Evolutionary conservation across 2,113 vertebrate genomes (phyloP).

Genomic region (Macaca mulatta): DNA sequence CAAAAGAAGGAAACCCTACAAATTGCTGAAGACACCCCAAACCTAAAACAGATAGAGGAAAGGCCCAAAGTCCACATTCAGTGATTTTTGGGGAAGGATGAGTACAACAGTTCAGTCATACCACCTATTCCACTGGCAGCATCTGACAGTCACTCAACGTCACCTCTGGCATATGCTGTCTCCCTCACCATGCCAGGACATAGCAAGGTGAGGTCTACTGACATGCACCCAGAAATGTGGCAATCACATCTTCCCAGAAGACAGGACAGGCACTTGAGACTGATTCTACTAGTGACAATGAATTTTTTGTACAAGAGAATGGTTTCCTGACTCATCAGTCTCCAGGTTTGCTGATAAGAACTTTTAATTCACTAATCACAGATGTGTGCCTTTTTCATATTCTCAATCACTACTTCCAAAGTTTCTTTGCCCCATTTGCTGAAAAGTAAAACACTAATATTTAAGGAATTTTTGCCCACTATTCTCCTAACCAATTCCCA

Average conservation of each 20-base stretch:
- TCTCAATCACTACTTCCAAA: not conserved
- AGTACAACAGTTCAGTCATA: not conserved
- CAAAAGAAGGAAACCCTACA: not conserved
- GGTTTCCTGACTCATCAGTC: constrained; percentile 34
- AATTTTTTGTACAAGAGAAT: constrained; percentile 29
- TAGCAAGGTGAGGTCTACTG: constrained; percentile 21
- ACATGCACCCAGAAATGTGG: not conserved
- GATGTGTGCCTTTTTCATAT: not conserved
- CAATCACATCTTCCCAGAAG: not conserved
- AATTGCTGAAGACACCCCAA: not conserved
- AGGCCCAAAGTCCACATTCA: not conserved
- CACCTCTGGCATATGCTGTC: not conserved
- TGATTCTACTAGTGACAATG: not conserved
- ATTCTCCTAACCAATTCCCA: constrained; percentile 3
- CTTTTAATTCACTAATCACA: constrained; percentile 47
- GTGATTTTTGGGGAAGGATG: not conserved
- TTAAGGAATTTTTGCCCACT: not conserved
- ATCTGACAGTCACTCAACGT: not conserved
- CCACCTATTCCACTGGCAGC: not conserved
- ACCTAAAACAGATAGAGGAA: not conserved
- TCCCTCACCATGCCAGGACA: not conserved
- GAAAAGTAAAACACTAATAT: constrained; percentile 19
- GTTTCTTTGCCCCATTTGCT: constrained; percentile 26
- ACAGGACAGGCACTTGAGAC: constrained; percentile 19
- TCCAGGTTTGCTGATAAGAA: not conserved